These are phyloP conservation scores for Alauda arvensis DNA, from an alignment of 2,797 vertebrate genomes.

Conservation along the genomic window DNA sequence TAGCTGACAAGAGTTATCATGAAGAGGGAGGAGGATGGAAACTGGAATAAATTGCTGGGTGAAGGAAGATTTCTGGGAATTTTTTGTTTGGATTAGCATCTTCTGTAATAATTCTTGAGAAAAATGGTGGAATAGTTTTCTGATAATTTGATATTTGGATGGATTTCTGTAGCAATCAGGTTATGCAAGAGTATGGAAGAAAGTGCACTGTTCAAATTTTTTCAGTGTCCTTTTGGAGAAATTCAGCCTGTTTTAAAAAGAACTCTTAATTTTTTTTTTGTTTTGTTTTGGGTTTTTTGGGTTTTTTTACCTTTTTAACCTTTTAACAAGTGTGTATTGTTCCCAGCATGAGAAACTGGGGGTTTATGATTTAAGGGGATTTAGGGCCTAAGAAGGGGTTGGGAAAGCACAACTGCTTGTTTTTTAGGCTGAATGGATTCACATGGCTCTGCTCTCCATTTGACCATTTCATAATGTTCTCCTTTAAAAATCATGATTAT, in stretches of 20 bases:
- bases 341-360: neutral
- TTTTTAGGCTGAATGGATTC: neutral
- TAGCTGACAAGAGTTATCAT: slow-evolving; percentile 54
- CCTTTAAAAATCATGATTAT: neutral
- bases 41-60: slow-evolving; percentile 5
- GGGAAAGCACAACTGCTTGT: neutral
- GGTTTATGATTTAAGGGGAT: neutral
- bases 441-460: neutral
- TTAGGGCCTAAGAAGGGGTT: neutral
- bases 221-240: neutral
- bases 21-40: slow-evolving; percentile 23
- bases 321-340: neutral
- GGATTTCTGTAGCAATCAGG: neutral
- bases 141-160: neutral
- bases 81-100: neutral
- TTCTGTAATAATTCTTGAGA: neutral
- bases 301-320: neutral
- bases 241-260: neutral
- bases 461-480: neutral
- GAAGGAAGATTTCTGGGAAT: neutral
- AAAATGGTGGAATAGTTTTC: neutral
- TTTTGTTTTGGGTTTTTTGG: no score
- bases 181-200: neutral
- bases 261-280: no score
- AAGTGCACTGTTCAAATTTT: fast-evolving